Percentiles rank a stretch among this genome's conserved stretches.
These are phyloP conservation scores for Bambusicola thoracicus DNA, from an alignment of 2,113 vertebrate species.

Conservation along the genomic window DNA sequence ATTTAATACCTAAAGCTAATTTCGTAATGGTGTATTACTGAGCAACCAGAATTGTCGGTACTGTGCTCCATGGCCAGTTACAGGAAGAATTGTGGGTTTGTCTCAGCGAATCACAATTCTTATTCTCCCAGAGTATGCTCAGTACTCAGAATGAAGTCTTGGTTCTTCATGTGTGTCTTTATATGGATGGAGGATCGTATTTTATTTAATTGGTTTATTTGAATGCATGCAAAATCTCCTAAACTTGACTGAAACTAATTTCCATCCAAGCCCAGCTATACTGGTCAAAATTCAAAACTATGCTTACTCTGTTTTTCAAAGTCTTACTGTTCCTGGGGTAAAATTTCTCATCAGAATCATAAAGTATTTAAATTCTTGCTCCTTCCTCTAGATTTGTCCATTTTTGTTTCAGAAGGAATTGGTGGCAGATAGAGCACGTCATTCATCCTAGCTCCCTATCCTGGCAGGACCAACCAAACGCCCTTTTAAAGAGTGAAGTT, in stretches of 20 bases:
- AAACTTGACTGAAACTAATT: not conserved
- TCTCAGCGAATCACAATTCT: not conserved
- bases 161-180: not conserved
- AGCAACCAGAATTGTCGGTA: not conserved
- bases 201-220: constrained; percentile 7
- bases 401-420: not conserved
- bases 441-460: not conserved
- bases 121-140: not conserved
- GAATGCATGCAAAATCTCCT: not conserved
- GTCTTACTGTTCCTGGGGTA: not conserved
- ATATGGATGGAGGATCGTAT: not conserved
- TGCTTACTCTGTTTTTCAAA: not conserved
- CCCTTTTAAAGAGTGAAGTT: not conserved
- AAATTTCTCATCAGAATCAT: not conserved
- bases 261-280: not conserved
- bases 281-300: constrained; percentile 12
- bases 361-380: not conserved
- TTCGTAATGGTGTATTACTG: not conserved
- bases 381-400: not conserved
- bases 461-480: not conserved
- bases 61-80: not conserved
- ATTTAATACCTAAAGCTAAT: not conserved
- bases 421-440: not conserved
- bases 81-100: not conserved
- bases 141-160: not conserved